Base-by-base conservation (phyloP, 2,888 invertebrate species). In the Graphium colonna region DNA sequence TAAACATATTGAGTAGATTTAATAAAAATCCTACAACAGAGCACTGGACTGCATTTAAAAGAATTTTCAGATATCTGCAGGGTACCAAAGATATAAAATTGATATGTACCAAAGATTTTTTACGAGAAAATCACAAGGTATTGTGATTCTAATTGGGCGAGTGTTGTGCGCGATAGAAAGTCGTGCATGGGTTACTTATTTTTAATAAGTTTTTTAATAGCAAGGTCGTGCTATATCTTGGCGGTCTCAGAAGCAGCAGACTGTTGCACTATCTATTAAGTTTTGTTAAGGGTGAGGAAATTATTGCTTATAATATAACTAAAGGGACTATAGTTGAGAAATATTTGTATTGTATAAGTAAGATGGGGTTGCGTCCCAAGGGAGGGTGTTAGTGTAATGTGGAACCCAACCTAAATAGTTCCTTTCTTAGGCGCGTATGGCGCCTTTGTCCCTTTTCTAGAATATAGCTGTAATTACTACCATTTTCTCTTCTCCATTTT, bases 61-160 rank as follows among this genome's bases (percentile, higher is more conserved):
- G 57, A 52, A 45, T 63, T 0, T 31, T 63, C 1, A 52, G 61
- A 17, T 59, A 59, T 38, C 26, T 60, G 15, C 56, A 59, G 38
- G 61, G 58, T 18, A 62, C 63, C 1, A 52, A 43, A 43, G 31
- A 55, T 13, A 21, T 49, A 2, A 61, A 51, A 26, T 26, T 60
- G 12, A 40, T 15, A 4, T 58, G 60, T 45, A 56, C 46, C 48
- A 56, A 56, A 40, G 51, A 60, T n/a, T 54, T 52, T 51, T 46
- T 41, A 49, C 28, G 21, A 44, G 9, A 39, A 50, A 1, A 57
- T 62, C 2, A 45, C 38, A 8, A 61, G 62, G 7, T 61, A 61
- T 38, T 62, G 63, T 51, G 60, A 63, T 52, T 57, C 62, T n/a
- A 61, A 62, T 41, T 64, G 62, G 61, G 61, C 61, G 1, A 53